Evolutionary conservation across 2,113 vertebrate genomes (phyloP), one percentile per base, ranked within the genome.

Genomic region (Athene noctua): DNA sequence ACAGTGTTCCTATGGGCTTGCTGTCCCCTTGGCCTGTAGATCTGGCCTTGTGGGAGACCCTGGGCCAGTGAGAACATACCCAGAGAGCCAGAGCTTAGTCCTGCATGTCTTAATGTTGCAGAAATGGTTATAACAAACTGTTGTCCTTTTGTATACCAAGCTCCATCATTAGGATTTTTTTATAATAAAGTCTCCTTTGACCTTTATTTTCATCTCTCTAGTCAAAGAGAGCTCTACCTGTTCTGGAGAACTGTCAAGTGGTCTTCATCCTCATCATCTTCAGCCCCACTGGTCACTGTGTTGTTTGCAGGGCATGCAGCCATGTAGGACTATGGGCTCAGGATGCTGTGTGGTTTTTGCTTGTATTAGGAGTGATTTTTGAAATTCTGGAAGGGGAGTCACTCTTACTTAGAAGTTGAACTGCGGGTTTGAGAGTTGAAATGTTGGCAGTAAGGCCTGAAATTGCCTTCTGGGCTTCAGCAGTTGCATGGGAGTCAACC

Each of bases 151-250:
- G 26, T 30, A 57, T 11, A 25, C 18, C 36, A 29, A 82, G 67
- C 6, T 59, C 34, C 3, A 0, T 2, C 4, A 9, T 55, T 5
- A 22, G 18, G 1, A 3, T 15, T 38, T 23, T 40, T 21, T 2
- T 1, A 10, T 65, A 20, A 27, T 16, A 32, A 34, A 54, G 7
- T 15, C 10, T 84, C 18, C 18, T 84, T 86, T 85, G 49, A 57
- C 59, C 9, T 38, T 61, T 30, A 25, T 70, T 95, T 88, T 90
- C 46, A 58, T 26, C 5, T 80, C 20, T 71, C 9, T 59, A 38
- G 30, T 71, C 40, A 80, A 78, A 80, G 21, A 63, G 44, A 75
- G 5, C 7, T 58, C 52, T 10, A 30, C 6, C 10, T 91, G 16
- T 36, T 65, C 49, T 72, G 57, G 9, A 81, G 42, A 73, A 34